These are phyloP conservation scores for Apostichopus leukothele DNA, from an alignment of 53 echinoderm and acorn worm species.

Conservation along the genomic window DNA sequence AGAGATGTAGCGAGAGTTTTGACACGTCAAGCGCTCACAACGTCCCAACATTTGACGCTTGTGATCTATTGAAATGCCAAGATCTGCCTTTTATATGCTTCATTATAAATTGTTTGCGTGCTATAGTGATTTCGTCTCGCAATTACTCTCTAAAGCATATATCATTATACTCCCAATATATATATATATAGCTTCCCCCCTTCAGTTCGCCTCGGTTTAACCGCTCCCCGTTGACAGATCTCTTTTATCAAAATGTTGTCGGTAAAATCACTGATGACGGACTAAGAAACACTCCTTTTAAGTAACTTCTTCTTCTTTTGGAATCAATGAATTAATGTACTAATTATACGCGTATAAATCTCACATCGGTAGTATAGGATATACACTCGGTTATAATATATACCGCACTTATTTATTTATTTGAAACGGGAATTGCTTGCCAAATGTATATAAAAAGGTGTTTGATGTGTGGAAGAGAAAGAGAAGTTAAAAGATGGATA, in stretches of 20 bases:
- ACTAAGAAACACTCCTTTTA: neutral
- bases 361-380: neutral
- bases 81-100: neutral
- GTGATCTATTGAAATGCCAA: neutral
- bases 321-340: constrained; percentile 50
- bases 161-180: neutral
- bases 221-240: constrained; percentile 17
- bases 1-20: neutral
- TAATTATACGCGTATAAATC: constrained; percentile 44
- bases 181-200: neutral
- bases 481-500: neutral
- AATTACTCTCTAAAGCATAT: neutral
- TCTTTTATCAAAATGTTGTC: constrained; percentile 11
- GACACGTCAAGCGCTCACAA: neutral
- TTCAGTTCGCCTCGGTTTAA: neutral
- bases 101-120: neutral
- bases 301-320: constrained; percentile 1
- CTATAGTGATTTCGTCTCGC: neutral
- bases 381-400: constrained; percentile 18
- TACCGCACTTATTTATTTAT: constrained; percentile 45
- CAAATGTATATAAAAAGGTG: constrained; percentile 43
- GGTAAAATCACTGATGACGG: constrained; percentile 12
- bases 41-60: neutral
- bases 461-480: constrained; percentile 31
- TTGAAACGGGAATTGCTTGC: constrained; percentile 50